These are phyloP conservation scores for Rhamphomyia laevipes DNA, from an alignment of 2,888 invertebrate species.

Conservation along the genomic window DNA sequence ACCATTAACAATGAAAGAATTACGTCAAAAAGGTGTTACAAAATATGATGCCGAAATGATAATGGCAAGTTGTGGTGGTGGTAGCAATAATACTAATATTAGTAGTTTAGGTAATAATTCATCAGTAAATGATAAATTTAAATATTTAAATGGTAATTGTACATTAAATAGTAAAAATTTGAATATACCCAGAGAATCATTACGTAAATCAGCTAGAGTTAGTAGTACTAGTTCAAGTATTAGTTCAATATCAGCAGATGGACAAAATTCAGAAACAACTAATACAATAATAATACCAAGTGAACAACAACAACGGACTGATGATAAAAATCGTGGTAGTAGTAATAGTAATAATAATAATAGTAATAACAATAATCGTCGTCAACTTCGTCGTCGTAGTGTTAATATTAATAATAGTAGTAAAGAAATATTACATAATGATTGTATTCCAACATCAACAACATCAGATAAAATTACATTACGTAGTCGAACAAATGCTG, in stretches of 20 bases:
- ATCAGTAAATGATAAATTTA: not conserved
- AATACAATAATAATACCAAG: not conserved
- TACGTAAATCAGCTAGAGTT: conserved; percentile 34
- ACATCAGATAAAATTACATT: not conserved
- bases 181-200: conserved; percentile 19
- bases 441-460: not conserved
- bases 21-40: conserved; percentile 73
- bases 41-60: conserved; percentile 81
- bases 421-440: not conserved
- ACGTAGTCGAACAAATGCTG: not conserved
- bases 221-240: conserved; percentile 36
- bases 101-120: not conserved
- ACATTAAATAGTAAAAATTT: conserved; percentile 9
- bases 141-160: conserved; percentile 7
- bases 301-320: not conserved
- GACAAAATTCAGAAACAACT: conserved; percentile 12
- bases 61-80: conserved; percentile 43
- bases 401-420: too few species aligned
- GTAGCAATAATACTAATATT: too few species aligned
- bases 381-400: not conserved
- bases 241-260: conserved; percentile 33
- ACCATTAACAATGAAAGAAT: conserved; percentile 64
- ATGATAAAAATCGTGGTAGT: too few species aligned
- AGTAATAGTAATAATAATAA: not conserved
- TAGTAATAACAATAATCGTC: not conserved